Conservation (phyloP, 2,113 vertebrate species). For the Muntiacus muntjak region DNA sequence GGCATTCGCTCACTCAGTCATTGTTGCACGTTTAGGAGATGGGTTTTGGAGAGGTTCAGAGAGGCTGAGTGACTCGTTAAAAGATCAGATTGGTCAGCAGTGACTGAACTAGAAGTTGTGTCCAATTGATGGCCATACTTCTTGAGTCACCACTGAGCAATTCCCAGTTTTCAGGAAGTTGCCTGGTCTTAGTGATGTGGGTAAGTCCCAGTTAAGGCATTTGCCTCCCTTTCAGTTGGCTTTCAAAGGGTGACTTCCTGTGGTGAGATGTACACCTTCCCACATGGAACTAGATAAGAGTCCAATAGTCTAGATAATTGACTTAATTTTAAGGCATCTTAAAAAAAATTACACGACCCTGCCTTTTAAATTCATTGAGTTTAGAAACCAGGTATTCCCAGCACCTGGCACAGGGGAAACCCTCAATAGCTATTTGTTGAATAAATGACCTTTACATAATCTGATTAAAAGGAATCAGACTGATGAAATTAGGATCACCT, state of each 20-base stretch:
- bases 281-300: neutral
- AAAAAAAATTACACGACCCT: neutral
- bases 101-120: neutral
- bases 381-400: constrained; percentile 29
- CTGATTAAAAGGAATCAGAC: constrained; percentile 64
- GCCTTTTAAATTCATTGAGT: neutral
- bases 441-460: constrained; percentile 61
- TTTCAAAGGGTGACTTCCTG: neutral
- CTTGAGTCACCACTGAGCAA: neutral
- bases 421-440: constrained; percentile 14
- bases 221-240: neutral
- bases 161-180: neutral
- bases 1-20: neutral
- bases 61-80: neutral
- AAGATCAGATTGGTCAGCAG: neutral
- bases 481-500: constrained; percentile 57
- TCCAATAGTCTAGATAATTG: neutral
- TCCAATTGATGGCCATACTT: neutral
- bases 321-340: constrained; percentile 7
- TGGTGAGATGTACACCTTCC: neutral
- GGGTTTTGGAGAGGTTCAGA: neutral
- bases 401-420: constrained; percentile 38
- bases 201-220: neutral
- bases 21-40: neutral
- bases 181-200: neutral